Evolutionary conservation across 1,140 invertebrate species (phyloP).

Genomic region (Ptiloglossa arizonensis): DNA sequence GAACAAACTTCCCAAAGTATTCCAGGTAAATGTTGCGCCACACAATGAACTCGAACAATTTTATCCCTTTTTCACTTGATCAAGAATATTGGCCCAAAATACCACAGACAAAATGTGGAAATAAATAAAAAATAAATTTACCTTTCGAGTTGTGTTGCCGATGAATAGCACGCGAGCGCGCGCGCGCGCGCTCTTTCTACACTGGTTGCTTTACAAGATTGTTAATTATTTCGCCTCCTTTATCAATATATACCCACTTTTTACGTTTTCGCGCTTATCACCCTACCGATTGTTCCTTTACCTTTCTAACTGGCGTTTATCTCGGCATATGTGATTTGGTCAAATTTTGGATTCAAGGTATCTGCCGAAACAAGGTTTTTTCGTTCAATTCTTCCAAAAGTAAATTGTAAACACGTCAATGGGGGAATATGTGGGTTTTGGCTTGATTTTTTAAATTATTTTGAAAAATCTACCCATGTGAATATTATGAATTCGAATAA

Average conservation of each 20-base stretch:
- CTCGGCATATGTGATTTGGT: neutral
- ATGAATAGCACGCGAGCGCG: neutral
- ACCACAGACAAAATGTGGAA: neutral
- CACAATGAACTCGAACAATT: no score
- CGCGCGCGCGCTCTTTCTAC: neutral
- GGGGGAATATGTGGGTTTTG: neutral
- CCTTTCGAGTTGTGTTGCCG: neutral
- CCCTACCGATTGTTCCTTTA: neutral
- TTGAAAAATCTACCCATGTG: no score
- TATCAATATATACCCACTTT: neutral
- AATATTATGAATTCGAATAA: neutral
- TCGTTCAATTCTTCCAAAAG: neutral
- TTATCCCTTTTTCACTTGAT: neutral
- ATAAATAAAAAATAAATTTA: constrained; percentile 1
- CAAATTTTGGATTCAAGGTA: neutral
- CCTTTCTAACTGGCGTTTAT: neutral
- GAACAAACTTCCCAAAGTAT: no score
- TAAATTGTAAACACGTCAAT: neutral
- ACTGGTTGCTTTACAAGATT: neutral
- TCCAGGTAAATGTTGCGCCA: no score
- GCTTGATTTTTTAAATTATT: neutral
- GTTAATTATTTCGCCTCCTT: neutral
- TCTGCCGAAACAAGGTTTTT: neutral
- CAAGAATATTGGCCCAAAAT: neutral
- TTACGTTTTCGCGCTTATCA: neutral